phyloP scores from a whole-genome alignment of 1,140 invertebrate species.

The Drosophila nigrodunni region DNA sequence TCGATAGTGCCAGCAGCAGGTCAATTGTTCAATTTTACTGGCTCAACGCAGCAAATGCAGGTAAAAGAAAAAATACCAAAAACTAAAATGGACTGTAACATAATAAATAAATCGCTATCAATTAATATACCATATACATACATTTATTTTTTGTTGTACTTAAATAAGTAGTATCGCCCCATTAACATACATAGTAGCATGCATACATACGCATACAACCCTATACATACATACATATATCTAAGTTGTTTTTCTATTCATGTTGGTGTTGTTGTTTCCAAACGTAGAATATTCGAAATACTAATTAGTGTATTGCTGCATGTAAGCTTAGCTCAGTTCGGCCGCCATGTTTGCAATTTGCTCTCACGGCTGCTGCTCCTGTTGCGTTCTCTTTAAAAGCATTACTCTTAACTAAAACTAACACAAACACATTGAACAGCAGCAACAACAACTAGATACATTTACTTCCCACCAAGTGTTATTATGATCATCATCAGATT shows the following conservation, averaged over 20 bases:
- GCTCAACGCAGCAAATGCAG: conserved; percentile 54
- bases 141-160: neutral
- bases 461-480: neutral
- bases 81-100: conserved; percentile 11
- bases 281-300: neutral
- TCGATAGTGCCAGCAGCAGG: conserved; percentile 13
- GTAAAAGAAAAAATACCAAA: conserved; percentile 44
- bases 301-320: neutral
- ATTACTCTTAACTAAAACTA: neutral
- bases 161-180: neutral
- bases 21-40: conserved; percentile 57
- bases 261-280: neutral
- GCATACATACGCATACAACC: conserved; percentile 1
- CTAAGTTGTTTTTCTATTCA: neutral
- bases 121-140: neutral
- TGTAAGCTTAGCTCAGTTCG: neutral
- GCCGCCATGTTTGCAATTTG: neutral
- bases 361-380: neutral
- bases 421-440: neutral
- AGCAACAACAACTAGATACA: neutral
- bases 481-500: neutral
- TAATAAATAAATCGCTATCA: neutral
- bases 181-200: neutral
- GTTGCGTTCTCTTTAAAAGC: neutral
- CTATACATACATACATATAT: neutral